Base-by-base conservation (phyloP, 2,797 vertebrate genomes). In the Simalia tracyae region DNA sequence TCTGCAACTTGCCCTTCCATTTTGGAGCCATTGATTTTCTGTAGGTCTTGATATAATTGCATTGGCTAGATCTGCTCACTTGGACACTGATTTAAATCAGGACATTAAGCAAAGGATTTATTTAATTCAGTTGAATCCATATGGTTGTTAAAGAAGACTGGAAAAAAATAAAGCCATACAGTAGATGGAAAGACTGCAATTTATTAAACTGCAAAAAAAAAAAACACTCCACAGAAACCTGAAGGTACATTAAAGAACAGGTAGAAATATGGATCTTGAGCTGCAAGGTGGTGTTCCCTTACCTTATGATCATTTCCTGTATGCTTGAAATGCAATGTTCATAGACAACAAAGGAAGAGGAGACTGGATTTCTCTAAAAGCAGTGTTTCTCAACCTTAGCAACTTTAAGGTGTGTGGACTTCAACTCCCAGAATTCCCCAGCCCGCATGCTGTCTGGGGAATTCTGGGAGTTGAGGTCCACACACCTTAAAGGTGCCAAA, bases 31-130 rank as follows among this genome's bases (percentile, higher is more conserved):
- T 56, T 61, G 90, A 93, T 91, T 84, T 88, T 76, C 89, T 86
- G 91, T 87, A 91, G 86, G 89, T 95, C 93, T 95, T 95, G 94
- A 93, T 94, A 93, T 93, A 93, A 93, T 96, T 95, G 94, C 92
- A 88, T 95, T 95, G 93, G 91, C 90, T 88, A 5, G 81, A 50
- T 7, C 28, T 54, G 94, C 89, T 89, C 89, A 91, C 89, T 94
- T 95, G 88, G 86, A 93, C 92, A 94, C 91, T 72, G 93, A 36
- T 46, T 94, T 87, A 92, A 95, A 66, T 60, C 15, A 8, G 46
- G 84, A 92, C 91, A 87, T 54, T 91, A 92, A 89, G 84, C 54
- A 94, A 93, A 91, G 22, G 86, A 94, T 96, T 95, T 95, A 93
- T 94, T 94, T 92, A 86, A 84, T 90, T 91, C 42, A n/a, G 89